These are phyloP conservation scores for Drosophila punjabiensis DNA, from an alignment of 1,140 invertebrate genomes.

Conservation along the genomic window DNA sequence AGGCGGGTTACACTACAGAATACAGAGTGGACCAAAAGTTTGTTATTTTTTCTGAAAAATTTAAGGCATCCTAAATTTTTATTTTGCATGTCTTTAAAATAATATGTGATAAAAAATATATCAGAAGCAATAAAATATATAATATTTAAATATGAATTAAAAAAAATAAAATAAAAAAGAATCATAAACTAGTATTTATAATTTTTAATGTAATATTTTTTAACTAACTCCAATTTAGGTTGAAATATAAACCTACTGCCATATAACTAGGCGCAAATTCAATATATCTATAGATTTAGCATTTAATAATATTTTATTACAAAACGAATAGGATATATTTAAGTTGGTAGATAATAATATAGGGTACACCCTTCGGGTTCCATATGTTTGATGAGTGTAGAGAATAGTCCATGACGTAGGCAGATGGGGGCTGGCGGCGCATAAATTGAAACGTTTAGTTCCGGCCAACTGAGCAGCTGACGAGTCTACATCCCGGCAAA, in stretches of 20 bases:
- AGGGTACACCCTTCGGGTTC: background rate
- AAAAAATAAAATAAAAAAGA: no score
- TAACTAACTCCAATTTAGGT: no score
- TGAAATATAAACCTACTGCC: no score
- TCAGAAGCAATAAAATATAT: background rate
- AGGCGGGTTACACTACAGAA: constrained; percentile 3
- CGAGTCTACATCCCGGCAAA: constrained; percentile 14
- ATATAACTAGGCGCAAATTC: no score
- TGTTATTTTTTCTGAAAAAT: background rate
- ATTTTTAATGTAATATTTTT: no score
- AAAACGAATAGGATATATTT: no score
- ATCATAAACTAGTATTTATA: no score
- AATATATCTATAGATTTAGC: no score
- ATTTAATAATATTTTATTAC: no score
- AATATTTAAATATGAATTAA: background rate
- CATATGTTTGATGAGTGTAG: constrained; percentile 16
- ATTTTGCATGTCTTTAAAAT: background rate
- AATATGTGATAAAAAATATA: background rate
- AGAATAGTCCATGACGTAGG: constrained; percentile 2
- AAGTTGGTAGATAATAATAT: no score
- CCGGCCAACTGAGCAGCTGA: constrained; percentile 71
- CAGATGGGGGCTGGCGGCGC: constrained; percentile 29
- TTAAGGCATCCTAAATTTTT: no score
- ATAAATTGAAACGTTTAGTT: constrained; percentile 82
- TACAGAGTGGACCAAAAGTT: background rate